Evolutionary conservation across 2,113 vertebrate genomes (phyloP).

Genomic region (Dinomys branickii): DNA sequence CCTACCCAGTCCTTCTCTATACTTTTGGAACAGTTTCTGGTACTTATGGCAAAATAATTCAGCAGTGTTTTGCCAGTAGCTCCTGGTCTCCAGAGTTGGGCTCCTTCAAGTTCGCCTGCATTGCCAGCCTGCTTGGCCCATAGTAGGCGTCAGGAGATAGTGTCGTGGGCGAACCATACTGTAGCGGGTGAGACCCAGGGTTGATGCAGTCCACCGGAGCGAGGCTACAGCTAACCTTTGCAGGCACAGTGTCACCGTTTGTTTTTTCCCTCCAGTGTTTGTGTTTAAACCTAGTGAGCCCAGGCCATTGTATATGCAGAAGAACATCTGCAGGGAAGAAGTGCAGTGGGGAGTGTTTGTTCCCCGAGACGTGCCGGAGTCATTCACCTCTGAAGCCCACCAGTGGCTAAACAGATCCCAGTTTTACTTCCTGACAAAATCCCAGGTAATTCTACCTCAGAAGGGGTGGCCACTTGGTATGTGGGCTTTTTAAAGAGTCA

Average conservation of each 20-base stretch:
- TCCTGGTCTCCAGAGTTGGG: not conserved
- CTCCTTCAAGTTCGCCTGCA: not conserved
- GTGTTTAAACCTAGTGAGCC: slow-evolving; percentile 95
- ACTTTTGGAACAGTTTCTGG: not conserved
- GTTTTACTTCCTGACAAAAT: slow-evolving; percentile 91
- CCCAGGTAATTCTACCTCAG: slow-evolving; percentile 87
- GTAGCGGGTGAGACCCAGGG: not conserved
- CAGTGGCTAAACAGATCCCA: slow-evolving; percentile 95
- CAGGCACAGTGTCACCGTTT: slow-evolving; percentile 21
- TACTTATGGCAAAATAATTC: not conserved
- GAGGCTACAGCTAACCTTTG: not conserved
- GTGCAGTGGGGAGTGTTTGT: slow-evolving; percentile 92
- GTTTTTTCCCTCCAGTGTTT: slow-evolving; percentile 90
- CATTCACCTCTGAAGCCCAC: slow-evolving; percentile 87
- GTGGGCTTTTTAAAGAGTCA: not conserved
- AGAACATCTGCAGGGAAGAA: slow-evolving; percentile 89
- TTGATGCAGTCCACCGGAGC: not conserved
- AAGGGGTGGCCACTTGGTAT: not conserved
- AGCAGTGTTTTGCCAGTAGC: not conserved
- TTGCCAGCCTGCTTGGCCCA: not conserved
- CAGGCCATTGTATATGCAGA: slow-evolving; percentile 91
- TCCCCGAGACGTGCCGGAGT: slow-evolving; percentile 91
- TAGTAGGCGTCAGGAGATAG: not conserved
- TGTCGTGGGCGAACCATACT: not conserved
- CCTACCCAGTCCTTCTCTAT: not conserved